Conservation (phyloP, 2,888 invertebrate species). For the Sarcophaga variegata region DNA sequence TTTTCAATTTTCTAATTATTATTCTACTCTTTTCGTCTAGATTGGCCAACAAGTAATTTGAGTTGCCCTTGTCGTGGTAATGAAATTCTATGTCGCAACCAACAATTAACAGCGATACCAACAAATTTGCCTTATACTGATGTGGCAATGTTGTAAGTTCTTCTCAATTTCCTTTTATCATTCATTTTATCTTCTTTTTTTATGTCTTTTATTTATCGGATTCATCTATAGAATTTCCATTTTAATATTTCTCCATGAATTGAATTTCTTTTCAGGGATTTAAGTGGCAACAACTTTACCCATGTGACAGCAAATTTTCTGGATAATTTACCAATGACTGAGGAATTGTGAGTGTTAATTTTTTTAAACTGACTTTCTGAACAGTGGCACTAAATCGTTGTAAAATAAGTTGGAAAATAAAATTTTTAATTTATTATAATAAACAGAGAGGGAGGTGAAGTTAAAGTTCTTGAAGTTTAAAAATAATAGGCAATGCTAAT, state of each 20-base stretch:
- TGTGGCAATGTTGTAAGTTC: slow-evolving; percentile 82
- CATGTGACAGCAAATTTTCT: slow-evolving; percentile 78
- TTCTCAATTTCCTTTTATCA: neutral
- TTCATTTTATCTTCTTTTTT: neutral
- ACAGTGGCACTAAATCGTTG: too few relatives aligned
- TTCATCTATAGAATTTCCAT: neutral
- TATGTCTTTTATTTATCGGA: neutral
- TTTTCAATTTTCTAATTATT: neutral
- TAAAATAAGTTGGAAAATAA: too few relatives aligned
- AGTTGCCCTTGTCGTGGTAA: slow-evolving; percentile 81
- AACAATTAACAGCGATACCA: slow-evolving; percentile 79
- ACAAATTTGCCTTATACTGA: slow-evolving; percentile 77
- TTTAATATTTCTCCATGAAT: too few relatives aligned
- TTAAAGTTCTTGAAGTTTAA: too few relatives aligned
- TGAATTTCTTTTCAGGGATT: slow-evolving; percentile 79
- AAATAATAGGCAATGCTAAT: too few relatives aligned
- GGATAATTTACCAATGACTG: slow-evolving; percentile 76
- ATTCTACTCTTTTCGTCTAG: slow-evolving; percentile 34
- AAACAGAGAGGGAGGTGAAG: too few relatives aligned
- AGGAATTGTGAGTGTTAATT: slow-evolving; percentile 81
- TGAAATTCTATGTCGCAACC: slow-evolving; percentile 81
- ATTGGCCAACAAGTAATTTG: slow-evolving; percentile 73
- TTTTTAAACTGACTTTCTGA: too few relatives aligned
- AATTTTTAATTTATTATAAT: too few relatives aligned
- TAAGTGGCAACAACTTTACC: slow-evolving; percentile 82